Evolutionary conservation across 2,888 invertebrate genomes (phyloP).

Genomic region (Orthosia gothica): DNA sequence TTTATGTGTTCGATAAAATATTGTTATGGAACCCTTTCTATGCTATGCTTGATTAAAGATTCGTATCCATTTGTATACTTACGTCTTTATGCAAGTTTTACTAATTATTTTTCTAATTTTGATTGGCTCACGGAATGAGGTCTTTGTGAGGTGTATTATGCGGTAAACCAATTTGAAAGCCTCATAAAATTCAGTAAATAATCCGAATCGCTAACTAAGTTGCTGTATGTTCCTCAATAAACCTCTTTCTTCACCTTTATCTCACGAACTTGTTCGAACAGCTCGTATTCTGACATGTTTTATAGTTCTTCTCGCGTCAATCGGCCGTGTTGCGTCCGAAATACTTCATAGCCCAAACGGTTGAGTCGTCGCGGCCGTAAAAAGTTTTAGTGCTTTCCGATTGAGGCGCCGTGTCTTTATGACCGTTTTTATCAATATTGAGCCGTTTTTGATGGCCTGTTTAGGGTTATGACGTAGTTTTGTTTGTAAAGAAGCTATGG

Average conservation of each 20-base stretch:
- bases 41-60: background rate
- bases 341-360: conserved; percentile 64
- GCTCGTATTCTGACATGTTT: conserved; percentile 59
- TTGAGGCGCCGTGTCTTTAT: conserved; percentile 67
- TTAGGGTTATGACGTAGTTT: conserved; percentile 65
- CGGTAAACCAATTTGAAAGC: background rate
- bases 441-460: conserved; percentile 65
- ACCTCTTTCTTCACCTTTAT: conserved; percentile 35
- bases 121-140: background rate
- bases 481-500: conserved; percentile 64
- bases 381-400: conserved; percentile 66
- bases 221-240: conserved; percentile 45
- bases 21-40: background rate
- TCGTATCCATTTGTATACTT: background rate
- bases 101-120: background rate
- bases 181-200: conserved; percentile 17
- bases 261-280: conserved; percentile 48
- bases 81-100: background rate
- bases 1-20: conserved; percentile 13
- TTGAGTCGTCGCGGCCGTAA: conserved; percentile 58
- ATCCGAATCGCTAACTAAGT: conserved; percentile 17
- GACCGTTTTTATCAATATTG: conserved; percentile 67
- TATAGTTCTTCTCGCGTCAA: conserved; percentile 59
- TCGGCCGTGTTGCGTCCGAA: conserved; percentile 62
- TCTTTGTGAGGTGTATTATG: background rate